phyloP scores from a whole-genome alignment of 2,113 vertebrate species.

The Oncorhynchus keta region DNA sequence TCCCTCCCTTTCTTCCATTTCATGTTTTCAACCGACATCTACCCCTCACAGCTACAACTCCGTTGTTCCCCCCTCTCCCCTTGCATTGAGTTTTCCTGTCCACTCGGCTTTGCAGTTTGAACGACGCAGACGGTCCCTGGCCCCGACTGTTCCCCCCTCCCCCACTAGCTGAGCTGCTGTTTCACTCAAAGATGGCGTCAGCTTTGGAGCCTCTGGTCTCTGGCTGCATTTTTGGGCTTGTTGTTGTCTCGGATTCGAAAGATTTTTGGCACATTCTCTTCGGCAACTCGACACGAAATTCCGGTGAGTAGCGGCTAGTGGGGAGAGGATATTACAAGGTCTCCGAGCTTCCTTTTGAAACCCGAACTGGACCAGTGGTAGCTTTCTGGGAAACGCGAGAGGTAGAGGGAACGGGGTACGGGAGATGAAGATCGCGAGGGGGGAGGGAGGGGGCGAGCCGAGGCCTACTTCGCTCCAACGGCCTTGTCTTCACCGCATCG shows the following conservation, averaged over 20 bases:
- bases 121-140: slow-evolving; percentile 78
- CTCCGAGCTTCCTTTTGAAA: slow-evolving; percentile 54
- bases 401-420: slow-evolving; percentile 70
- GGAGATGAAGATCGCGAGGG: slow-evolving; percentile 59
- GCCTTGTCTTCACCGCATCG: slow-evolving; percentile 71
- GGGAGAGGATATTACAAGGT: slow-evolving; percentile 17
- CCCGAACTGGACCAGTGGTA: slow-evolving; percentile 69
- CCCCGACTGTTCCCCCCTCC: slow-evolving; percentile 74
- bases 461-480: slow-evolving; percentile 73
- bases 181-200: slow-evolving; percentile 84
- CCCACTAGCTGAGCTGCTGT: slow-evolving; percentile 75
- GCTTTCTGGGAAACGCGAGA: slow-evolving; percentile 72
- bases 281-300: slow-evolving; percentile 65
- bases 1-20: slow-evolving; percentile 75
- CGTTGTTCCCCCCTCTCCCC: slow-evolving; percentile 58
- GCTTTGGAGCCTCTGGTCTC: slow-evolving; percentile 75
- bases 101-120: slow-evolving; percentile 55
- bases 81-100: slow-evolving; percentile 61
- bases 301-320: slow-evolving; percentile 69
- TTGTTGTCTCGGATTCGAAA: slow-evolving; percentile 76
- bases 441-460: slow-evolving; percentile 44
- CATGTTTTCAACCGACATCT: slow-evolving; percentile 69
- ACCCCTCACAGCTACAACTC: slow-evolving; percentile 78
- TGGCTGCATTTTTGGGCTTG: slow-evolving; percentile 79
- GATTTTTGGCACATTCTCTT: slow-evolving; percentile 60